Percentiles rank a stretch among this genome's conserved stretches.
These are phyloP conservation scores for Spodoptera picta DNA, from an alignment of 2,888 invertebrate genomes.

Conservation along the genomic window DNA sequence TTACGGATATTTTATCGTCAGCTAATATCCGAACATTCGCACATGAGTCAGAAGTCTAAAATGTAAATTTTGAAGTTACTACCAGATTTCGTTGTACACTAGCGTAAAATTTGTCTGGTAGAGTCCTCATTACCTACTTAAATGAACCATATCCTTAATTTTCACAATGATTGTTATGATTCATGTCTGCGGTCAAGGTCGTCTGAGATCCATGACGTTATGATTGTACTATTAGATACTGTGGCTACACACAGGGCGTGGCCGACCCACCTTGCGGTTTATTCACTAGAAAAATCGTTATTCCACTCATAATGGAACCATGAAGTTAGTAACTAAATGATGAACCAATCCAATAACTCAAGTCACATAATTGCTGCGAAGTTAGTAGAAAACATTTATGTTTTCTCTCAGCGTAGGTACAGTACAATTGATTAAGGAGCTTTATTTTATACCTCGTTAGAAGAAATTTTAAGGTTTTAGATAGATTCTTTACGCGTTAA, in stretches of 20 bases:
- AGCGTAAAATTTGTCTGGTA: constrained; percentile 18
- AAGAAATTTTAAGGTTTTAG: constrained; percentile 20
- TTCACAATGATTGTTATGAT: constrained; percentile 61
- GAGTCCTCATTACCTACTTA: constrained; percentile 33
- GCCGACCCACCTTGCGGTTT: constrained; percentile 69
- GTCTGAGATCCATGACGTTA: constrained; percentile 64
- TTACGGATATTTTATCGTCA: constrained; percentile 15
- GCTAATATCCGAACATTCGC: constrained; percentile 12
- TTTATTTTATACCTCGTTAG: not conserved
- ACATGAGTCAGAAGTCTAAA: constrained; percentile 8
- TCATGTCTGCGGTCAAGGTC: constrained; percentile 67
- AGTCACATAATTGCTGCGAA: constrained; percentile 8
- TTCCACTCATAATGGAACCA: constrained; percentile 51
- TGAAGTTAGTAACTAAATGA: constrained; percentile 41
- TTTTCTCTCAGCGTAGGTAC: not conserved
- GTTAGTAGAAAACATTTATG: constrained; percentile 9
- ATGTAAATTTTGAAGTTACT: not conserved
- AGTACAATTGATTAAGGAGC: constrained; percentile 6
- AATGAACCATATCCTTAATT: constrained; percentile 50
- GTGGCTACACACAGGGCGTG: constrained; percentile 65
- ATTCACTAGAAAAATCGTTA: constrained; percentile 63
- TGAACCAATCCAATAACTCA: constrained; percentile 26
- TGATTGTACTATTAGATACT: constrained; percentile 54
- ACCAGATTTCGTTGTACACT: constrained; percentile 17
- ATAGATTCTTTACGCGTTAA: constrained; percentile 16